Conservation (phyloP, 2,888 invertebrate species). For the Patella depressa region DNA sequence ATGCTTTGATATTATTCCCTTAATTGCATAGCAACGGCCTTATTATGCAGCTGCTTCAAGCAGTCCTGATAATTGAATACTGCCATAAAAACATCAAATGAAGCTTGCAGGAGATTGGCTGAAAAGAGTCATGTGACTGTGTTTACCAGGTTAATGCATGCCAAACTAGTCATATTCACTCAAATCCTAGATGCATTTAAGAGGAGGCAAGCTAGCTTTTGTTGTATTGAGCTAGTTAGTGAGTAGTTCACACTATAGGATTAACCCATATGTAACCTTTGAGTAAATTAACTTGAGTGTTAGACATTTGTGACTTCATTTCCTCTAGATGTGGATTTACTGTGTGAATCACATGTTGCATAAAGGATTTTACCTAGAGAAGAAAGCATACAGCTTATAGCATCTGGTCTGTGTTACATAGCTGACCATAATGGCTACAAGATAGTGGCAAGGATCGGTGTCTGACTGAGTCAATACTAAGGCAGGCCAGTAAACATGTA, state of each 20-base stretch:
- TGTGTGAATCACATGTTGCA: conserved; percentile 4
- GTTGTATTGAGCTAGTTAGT: background rate
- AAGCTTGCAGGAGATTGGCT: conserved; percentile 9
- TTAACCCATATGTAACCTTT: background rate
- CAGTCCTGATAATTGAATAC: conserved; percentile 11
- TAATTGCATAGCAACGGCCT: conserved; percentile 12
- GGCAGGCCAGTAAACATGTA: conserved; percentile 8
- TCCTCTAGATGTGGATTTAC: too few species aligned
- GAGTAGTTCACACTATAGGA: conserved; percentile 8
- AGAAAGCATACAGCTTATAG: background rate
- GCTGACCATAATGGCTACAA: conserved; percentile 5
- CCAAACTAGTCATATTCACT: conserved; percentile 13
- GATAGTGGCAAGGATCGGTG: background rate
- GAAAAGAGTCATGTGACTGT: conserved; percentile 2
- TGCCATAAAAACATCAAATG: conserved; percentile 10
- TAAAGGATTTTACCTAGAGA: conserved; percentile 13
- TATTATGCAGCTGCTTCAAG: conserved; percentile 11
- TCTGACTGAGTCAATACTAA: too few species aligned
- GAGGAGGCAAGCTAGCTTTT: conserved; percentile 7
- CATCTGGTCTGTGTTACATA: background rate
- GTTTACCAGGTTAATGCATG: conserved; percentile 10
- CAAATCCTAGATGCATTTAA: conserved; percentile 10
- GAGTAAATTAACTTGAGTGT: too few species aligned
- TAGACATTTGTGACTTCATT: too few species aligned
- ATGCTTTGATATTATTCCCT: background rate